Percentiles rank a stretch among this genome's conserved stretches.
These are phyloP conservation scores for Ochropleura plecta DNA, from an alignment of 2,888 invertebrate genomes.

Conservation along the genomic window DNA sequence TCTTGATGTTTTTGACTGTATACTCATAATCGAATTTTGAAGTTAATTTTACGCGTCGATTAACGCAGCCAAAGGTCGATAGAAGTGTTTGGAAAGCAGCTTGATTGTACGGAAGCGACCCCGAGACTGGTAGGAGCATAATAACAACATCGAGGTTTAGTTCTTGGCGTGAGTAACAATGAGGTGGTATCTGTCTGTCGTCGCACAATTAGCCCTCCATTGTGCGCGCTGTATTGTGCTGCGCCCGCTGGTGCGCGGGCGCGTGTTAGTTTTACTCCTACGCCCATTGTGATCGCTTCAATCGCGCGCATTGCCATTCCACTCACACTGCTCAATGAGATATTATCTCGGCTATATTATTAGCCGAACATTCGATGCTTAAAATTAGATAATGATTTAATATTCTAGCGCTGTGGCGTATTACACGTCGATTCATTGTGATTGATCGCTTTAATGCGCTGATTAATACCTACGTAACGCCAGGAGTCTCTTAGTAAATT, in stretches of 20 bases:
- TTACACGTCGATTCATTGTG: conserved; percentile 78
- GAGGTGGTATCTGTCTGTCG: conserved; percentile 83
- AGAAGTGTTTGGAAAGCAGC: conserved; percentile 65
- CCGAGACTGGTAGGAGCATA: conserved; percentile 63
- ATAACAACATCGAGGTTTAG: conserved; percentile 71
- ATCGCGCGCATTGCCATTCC: conserved; percentile 82
- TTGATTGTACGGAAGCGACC: conserved; percentile 66
- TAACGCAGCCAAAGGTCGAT: conserved; percentile 64
- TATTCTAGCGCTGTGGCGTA: conserved; percentile 70
- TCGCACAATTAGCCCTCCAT: conserved; percentile 88
- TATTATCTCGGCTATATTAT: conserved; percentile 85
- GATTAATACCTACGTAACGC: conserved; percentile 74
- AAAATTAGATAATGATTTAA: conserved; percentile 81
- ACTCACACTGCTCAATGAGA: conserved; percentile 81
- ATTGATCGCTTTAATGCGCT: conserved; percentile 80
- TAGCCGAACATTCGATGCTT: conserved; percentile 80
- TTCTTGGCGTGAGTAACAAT: conserved; percentile 76
- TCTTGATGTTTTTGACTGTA: conserved; percentile 74
- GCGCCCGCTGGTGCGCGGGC: conserved; percentile 75
- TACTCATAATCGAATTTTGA: conserved; percentile 72
- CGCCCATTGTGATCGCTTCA: conserved; percentile 85
- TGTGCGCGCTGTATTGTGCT: conserved; percentile 80
- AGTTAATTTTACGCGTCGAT: conserved; percentile 78
- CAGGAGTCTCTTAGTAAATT: conserved; percentile 68
- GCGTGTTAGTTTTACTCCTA: conserved; percentile 87